Evolutionary conservation across 2,797 vertebrate species (phyloP), one percentile per base, ranked within the genome.

Genomic region (Syngnathus rostellatus): DNA sequence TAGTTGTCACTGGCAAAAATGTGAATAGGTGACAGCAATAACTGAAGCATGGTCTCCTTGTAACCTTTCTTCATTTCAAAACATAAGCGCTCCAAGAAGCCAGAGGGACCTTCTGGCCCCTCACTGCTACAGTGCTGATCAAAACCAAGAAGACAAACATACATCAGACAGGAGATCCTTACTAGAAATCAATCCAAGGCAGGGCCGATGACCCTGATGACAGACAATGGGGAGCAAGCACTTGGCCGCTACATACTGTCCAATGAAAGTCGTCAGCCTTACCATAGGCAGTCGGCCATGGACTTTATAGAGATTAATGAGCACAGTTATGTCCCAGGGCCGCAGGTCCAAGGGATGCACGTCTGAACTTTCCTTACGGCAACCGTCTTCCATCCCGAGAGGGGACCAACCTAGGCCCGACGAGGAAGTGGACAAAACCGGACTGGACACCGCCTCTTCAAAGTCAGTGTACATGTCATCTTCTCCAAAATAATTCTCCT

Each of bases 1-100:
- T 94, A 98, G 89, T 87, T 97, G 82, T 99, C 97, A 69, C 93
- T 95, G 82, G 98, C 74, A 76, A 97, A 99, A 66, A 99, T 88
- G 81, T 94, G 94, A 65, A 97, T 68, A 19, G 97, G 97, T 41
- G 97, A 99, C 51, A 99, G 85, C 16, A 99, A 91, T 69, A 99
- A 93, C 41, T 99, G 97, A 62, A 99, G 89, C 89, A 95, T 92
- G 2, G 97, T 99, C 87, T 99, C 97, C 77, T 93, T 93, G 87
- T 96, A 96, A 60, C 95, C 93, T 78, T 99, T 99, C 79, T 97
- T 99, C 97, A 99, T 99, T 87, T 99, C 97, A 63, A 99, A 99
- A 69, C 97, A 98, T 3, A 99, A 79, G 21, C 95, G 93, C 84
- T 99, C 97, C 86, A 99, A 80, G 81, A 94, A 98, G 69, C 92